Conservation (phyloP, 2,888 invertebrate species). For the Lamellibrachia columna region DNA sequence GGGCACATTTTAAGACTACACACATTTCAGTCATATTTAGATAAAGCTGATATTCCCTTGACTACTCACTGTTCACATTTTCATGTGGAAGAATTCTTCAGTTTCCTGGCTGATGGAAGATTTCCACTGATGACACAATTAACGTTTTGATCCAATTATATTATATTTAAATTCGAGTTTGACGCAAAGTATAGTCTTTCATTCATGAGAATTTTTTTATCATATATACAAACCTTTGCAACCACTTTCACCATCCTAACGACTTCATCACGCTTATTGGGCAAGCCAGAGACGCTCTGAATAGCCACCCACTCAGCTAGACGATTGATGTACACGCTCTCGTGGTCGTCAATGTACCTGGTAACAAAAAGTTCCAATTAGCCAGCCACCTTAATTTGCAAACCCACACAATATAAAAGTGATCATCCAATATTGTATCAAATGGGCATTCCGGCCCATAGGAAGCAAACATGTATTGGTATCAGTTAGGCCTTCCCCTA, state of each 20-base stretch:
- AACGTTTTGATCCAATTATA: background rate
- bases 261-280: conserved; percentile 82
- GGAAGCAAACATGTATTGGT: background rate
- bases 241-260: conserved; percentile 86
- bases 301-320: conserved; percentile 89
- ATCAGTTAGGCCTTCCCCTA: too few species aligned
- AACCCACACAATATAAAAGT: too few species aligned
- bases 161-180: background rate
- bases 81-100: too few species aligned
- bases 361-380: background rate
- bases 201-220: background rate
- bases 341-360: conserved; percentile 83
- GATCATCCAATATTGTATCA: too few species aligned
- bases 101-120: too few species aligned
- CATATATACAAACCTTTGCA: conserved; percentile 44
- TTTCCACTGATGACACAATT: background rate
- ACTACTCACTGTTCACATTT: too few species aligned
- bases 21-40: too few species aligned
- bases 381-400: background rate
- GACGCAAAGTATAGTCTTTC: background rate
- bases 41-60: too few species aligned
- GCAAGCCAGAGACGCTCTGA: conserved; percentile 93
- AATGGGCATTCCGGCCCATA: background rate
- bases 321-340: conserved; percentile 78
- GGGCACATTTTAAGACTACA: too few species aligned